Evolutionary conservation across 2,888 invertebrate species (phyloP).

Genomic region (Volucella inflata): DNA sequence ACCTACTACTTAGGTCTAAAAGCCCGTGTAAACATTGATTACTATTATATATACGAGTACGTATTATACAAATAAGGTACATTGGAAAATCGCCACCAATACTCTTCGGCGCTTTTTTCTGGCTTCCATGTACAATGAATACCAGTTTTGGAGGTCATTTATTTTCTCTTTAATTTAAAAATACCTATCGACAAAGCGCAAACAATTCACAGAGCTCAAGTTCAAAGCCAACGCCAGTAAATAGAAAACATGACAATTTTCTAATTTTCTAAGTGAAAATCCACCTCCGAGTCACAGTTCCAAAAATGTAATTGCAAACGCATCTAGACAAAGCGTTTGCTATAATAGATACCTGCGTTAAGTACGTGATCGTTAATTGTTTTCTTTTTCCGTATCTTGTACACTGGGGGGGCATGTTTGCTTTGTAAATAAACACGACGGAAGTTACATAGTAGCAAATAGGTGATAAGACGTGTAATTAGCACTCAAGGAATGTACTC

Average conservation of each 20-base stretch:
- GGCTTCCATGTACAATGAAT: neutral
- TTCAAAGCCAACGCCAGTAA: conserved; percentile 59
- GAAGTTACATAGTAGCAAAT: conserved; percentile 15
- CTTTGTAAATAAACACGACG: conserved; percentile 13
- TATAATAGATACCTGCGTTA: neutral
- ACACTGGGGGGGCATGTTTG: neutral
- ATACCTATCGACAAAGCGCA: neutral
- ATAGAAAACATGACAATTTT: conserved; percentile 42
- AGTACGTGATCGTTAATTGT: conserved; percentile 42
- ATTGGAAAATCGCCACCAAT: neutral
- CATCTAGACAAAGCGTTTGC: conserved; percentile 7
- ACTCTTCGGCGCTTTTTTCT: neutral
- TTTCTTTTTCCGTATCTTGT: conserved; percentile 36
- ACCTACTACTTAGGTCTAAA: no score
- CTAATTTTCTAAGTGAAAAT: conserved; percentile 70
- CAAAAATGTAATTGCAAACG: conserved; percentile 12
- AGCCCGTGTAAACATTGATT: no score
- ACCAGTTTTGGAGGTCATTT: neutral
- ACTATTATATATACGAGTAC: no score
- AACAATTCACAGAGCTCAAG: conserved; percentile 20
- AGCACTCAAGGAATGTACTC: neutral
- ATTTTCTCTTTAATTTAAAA: conserved; percentile 21
- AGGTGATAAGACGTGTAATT: conserved; percentile 19
- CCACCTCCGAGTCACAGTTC: conserved; percentile 29
- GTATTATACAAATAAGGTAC: neutral